phyloP scores from a whole-genome alignment of 2,888 invertebrate species.

The Tiliacea citrago region DNA sequence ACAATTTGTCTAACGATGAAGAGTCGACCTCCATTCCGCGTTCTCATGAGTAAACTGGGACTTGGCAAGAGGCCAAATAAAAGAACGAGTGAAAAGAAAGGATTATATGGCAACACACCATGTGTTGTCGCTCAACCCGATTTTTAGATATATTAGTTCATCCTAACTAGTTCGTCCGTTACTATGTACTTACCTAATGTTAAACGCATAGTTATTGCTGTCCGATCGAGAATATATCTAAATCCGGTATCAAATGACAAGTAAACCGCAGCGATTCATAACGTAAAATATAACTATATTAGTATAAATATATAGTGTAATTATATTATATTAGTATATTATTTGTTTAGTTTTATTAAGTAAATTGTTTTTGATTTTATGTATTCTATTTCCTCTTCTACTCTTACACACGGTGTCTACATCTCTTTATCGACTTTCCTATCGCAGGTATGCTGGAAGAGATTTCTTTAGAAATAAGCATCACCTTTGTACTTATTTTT shows the following conservation, averaged over 20 bases:
- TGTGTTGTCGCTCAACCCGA: not conserved
- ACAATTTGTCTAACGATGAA: slow-evolving; percentile 1
- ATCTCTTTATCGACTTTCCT: too few species aligned
- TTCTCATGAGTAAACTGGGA: not conserved
- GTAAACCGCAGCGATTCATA: too few species aligned
- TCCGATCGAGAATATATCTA: not conserved
- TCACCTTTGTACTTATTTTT: too few species aligned
- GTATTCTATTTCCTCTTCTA: too few species aligned
- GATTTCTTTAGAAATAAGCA: too few species aligned
- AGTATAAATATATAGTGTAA: too few species aligned
- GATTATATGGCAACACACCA: not conserved
- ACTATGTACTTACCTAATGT: not conserved
- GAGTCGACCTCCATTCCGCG: slow-evolving; percentile 16
- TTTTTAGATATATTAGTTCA: slow-evolving; percentile 2
- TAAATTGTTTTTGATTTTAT: too few species aligned
- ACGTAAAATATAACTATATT: not conserved
- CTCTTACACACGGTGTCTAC: too few species aligned
- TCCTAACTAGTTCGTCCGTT: not conserved
- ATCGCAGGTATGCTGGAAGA: too few species aligned
- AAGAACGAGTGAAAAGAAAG: slow-evolving; percentile 11
- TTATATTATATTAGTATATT: too few species aligned
- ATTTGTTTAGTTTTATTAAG: too few species aligned
- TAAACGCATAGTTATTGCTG: not conserved
- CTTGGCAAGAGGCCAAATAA: slow-evolving; percentile 22
- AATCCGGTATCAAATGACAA: not conserved